Evolutionary conservation across 2,888 invertebrate genomes (phyloP).

Genomic region (Choristoneura rosaceana): DNA sequence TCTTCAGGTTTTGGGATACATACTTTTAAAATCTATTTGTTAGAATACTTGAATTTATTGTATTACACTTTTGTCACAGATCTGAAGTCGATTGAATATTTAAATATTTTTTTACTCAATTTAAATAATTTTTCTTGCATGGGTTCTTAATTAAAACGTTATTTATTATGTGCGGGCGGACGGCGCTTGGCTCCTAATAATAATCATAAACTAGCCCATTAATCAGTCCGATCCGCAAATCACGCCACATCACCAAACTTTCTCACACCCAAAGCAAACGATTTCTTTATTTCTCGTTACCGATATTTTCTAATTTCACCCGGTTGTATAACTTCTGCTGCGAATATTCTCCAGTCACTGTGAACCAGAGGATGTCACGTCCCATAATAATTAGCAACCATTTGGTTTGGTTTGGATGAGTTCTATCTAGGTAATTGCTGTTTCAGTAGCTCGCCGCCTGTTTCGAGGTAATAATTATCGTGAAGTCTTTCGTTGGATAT

Average conservation of each 20-base stretch:
- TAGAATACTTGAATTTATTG: no score
- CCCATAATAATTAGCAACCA: conserved; percentile 7
- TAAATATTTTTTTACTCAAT: background rate
- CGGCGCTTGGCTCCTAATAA: conserved; percentile 8
- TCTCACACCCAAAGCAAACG: conserved; percentile 42
- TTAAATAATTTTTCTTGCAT: background rate
- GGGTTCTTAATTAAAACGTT: background rate
- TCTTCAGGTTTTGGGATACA: no score
- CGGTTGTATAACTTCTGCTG: conserved; percentile 39
- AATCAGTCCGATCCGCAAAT: conserved; percentile 34
- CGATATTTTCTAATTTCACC: conserved; percentile 45
- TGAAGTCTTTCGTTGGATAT: background rate
- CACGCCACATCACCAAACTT: conserved; percentile 42
- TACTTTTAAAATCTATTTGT: no score
- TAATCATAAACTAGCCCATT: conserved; percentile 26
- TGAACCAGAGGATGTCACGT: conserved; percentile 21
- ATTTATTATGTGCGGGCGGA: background rate
- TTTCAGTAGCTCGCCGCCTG: background rate
- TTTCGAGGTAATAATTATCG: background rate
- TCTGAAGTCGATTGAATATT: background rate
- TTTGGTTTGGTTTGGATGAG: conserved; percentile 3
- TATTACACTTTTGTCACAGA: no score
- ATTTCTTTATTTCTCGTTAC: conserved; percentile 42
- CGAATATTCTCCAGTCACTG: conserved; percentile 24
- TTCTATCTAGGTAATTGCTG: background rate